A percentile compares a stretch with the other conserved stretches of the same genome.
Conservation (phyloP, 2,888 invertebrate genomes). For the Watsonalla cultraria region DNA sequence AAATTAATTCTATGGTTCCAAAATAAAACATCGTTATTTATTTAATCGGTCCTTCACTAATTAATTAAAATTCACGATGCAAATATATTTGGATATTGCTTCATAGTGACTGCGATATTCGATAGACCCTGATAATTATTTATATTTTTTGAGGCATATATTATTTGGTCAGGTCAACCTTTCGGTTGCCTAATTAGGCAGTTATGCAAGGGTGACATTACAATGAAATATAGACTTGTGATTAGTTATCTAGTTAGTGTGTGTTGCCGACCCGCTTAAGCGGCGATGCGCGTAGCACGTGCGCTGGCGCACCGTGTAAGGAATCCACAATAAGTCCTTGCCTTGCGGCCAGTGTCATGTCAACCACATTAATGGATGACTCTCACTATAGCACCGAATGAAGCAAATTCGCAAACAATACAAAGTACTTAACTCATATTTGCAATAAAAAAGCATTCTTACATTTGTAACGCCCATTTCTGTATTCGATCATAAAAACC, state of each 20-base stretch:
- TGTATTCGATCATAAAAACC: too few species aligned
- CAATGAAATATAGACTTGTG: background rate
- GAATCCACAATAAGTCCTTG: conserved; percentile 48
- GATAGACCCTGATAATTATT: background rate
- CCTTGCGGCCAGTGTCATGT: conserved; percentile 43
- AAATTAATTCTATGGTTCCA: too few species aligned
- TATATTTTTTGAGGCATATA: background rate
- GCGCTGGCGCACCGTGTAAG: conserved; percentile 29
- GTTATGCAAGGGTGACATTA: background rate
- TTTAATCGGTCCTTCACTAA: too few species aligned
- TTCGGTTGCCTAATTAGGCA: background rate
- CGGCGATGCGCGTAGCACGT: conserved; percentile 21
- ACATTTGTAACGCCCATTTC: too few species aligned
- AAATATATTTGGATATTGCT: background rate
- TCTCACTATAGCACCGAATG: conserved; percentile 1
- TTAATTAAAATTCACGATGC: too few species aligned
- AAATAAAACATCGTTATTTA: too few species aligned
- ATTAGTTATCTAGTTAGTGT: conserved; percentile 13
- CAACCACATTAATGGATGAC: conserved; percentile 9
- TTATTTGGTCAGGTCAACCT: background rate
- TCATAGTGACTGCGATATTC: background rate
- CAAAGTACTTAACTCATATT: too few species aligned
- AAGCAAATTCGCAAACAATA: background rate
- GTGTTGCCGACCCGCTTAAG: conserved; percentile 20
- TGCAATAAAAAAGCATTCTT: too few species aligned